Conservation (phyloP, 2,113 vertebrate species). For the Albula glossodonta region DNA sequence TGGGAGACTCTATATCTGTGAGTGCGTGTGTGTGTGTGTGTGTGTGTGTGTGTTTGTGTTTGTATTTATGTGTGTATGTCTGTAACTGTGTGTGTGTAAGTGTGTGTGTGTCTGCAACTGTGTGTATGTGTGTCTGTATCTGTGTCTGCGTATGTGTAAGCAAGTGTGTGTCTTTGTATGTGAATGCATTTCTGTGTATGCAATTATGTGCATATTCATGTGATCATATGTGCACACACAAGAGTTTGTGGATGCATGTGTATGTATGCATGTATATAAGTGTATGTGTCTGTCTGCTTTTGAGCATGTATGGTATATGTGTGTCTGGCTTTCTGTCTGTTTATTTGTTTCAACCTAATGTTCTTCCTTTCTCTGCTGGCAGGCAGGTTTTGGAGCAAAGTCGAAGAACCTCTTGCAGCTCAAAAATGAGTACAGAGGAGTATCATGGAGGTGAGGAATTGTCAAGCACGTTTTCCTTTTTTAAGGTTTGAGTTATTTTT, state of each 20-base stretch:
- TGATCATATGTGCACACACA: too few relatives aligned
- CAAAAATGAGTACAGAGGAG: slow-evolving; percentile 72
- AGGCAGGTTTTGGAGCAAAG: slow-evolving; percentile 67
- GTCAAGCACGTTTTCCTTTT: neutral
- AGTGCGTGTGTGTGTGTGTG: slow-evolving; percentile 40
- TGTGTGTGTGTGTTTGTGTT: neutral
- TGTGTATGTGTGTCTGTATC: neutral
- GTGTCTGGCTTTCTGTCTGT: neutral
- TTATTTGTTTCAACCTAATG: neutral
- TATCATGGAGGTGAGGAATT: slow-evolving; percentile 86
- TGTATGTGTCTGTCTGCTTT: neutral
- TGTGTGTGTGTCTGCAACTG: neutral
- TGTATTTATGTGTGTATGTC: slow-evolving; percentile 13
- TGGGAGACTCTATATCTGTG: slow-evolving; percentile 90
- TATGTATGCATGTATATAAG: neutral
- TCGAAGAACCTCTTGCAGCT: slow-evolving; percentile 56
- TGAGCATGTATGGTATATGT: neutral
- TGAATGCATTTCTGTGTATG: too few relatives aligned
- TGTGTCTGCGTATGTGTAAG: too few relatives aligned
- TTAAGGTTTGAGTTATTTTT: neutral
- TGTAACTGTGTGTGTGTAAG: neutral
- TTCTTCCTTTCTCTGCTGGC: slow-evolving; percentile 17
- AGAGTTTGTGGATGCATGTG: slow-evolving; percentile 69
- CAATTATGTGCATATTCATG: too few relatives aligned
- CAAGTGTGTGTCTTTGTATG: too few relatives aligned